Percentiles rank a stretch among this genome's conserved stretches.
phyloP scores from a whole-genome alignment of 92 coral and sea anemone species.

The Siderastrea siderea region DNA sequence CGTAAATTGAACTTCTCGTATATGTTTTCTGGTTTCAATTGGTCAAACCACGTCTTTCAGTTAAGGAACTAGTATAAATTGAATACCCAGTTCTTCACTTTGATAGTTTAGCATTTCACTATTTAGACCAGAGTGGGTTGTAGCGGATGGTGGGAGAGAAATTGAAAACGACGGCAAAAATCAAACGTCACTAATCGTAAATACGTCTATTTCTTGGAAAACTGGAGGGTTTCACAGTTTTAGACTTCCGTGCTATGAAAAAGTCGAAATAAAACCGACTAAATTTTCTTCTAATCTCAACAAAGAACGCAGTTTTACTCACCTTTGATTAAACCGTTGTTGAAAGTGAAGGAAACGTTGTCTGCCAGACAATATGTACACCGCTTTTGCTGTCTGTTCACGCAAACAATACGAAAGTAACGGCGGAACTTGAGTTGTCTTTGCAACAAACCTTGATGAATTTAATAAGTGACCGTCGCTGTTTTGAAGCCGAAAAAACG shows the following conservation, averaged over 20 bases:
- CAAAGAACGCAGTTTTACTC: neutral
- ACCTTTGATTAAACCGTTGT: neutral
- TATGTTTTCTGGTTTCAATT: neutral
- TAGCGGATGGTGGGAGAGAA: neutral
- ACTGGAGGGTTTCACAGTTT: no score
- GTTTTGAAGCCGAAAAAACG: neutral
- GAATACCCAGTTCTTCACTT: no score
- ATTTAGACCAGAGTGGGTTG: no score
- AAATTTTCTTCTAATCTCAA: neutral
- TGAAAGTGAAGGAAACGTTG: neutral
- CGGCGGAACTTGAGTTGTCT: neutral
- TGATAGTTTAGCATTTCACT: no score
- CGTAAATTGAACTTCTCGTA: neutral
- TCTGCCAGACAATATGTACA: neutral
- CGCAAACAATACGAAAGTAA: neutral
- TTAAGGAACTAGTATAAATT: no score
- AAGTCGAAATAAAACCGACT: no score
- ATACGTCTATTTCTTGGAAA: no score
- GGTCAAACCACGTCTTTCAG: neutral
- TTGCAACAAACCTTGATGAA: neutral
- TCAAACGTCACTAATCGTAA: neutral
- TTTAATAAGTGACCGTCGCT: neutral
- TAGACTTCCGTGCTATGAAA: no score
- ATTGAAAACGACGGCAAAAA: neutral
- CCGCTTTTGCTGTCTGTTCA: neutral